Evolutionary conservation across 23 tunicate species (phyloP).

Genomic region (Botrylloides violaceus): DNA sequence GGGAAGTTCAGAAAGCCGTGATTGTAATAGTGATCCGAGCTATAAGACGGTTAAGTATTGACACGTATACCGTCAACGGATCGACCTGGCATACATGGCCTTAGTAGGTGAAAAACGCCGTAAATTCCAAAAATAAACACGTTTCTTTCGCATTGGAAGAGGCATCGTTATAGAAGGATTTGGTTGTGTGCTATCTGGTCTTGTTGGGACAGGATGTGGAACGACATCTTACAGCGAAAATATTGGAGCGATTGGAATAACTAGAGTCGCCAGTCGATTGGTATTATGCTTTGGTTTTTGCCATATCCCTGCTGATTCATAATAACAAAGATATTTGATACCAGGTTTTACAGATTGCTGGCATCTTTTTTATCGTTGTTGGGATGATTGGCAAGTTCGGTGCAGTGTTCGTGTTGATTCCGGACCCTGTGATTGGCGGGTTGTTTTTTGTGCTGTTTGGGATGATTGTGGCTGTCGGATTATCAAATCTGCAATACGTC

Average conservation of each 20-base stretch:
- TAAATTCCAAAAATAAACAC: not conserved
- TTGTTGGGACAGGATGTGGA: conserved; percentile 77
- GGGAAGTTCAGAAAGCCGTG: no score
- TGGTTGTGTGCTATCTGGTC: conserved; percentile 62
- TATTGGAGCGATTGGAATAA: conserved; percentile 77
- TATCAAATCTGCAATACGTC: conserved; percentile 67
- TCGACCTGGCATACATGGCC: no score
- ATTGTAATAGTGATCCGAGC: no score
- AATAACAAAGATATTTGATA: not conserved
- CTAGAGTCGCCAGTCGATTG: conserved; percentile 81
- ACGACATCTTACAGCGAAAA: conserved; percentile 86
- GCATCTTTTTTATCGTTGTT: conserved; percentile 38
- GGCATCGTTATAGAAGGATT: conserved; percentile 88
- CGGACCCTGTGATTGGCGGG: conserved; percentile 93
- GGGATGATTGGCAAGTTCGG: conserved; percentile 81
- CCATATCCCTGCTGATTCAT: not conserved
- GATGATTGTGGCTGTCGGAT: conserved; percentile 81
- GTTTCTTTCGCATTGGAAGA: no score
- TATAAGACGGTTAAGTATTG: no score
- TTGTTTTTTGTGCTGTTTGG: conserved; percentile 81
- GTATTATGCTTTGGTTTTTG: conserved; percentile 11
- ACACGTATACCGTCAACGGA: no score
- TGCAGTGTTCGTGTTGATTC: conserved; percentile 82
- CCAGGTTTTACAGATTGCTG: conserved; percentile 79
- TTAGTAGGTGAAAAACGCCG: not conserved